Evolutionary conservation across 2,888 invertebrate species (phyloP), one percentile per base, ranked within the genome.

Genomic region (Girardia tigrina): DNA sequence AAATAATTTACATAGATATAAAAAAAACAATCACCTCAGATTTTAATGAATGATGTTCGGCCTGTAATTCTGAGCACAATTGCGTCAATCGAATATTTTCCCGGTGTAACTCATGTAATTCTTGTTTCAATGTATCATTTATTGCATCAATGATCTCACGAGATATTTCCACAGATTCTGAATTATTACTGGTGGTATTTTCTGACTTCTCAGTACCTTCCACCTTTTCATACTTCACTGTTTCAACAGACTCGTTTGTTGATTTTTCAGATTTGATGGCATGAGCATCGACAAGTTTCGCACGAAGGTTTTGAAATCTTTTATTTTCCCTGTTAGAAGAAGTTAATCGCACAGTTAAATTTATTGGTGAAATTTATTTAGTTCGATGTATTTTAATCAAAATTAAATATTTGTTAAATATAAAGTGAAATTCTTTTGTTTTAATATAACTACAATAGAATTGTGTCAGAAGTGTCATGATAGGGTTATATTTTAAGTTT

Each of bases 81-180:
- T 56, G n/a, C 4, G 56, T 56, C 8, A 56, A n/a, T 56, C 56
- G 56, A 56, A 56, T 56, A 56, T 56, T 56, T 56, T 56, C n/a
- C n/a, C 4, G n/a, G n/a, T 56, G 56, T 56, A 56, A 56, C n/a
- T 56, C 56, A 4, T n/a, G n/a, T 23, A 56, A 4, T 56, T 56
- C 56, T 2, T 20, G 4, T n/a, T 16, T 4, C n/a, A 56, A 56
- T 12, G 4, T 56, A 6, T 56, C 56, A 56, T 56, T 12, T 20
- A 12, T 56, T 8, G n/a, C n/a, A 56, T 56, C 56, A 56, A 56
- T 56, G n/a, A 56, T 56, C 4, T 56, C 56, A n/a, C 23, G 56
- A 2, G 56, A n/a, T 56, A 56, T 56, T 4, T 56, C 56, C 8
- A 56, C 4, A 12, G 56, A 56, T 56, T 56, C 56, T 2, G 56